Evolutionary conservation across 1,140 invertebrate species (phyloP).

Genomic region (Aphelenchoides avenae): DNA sequence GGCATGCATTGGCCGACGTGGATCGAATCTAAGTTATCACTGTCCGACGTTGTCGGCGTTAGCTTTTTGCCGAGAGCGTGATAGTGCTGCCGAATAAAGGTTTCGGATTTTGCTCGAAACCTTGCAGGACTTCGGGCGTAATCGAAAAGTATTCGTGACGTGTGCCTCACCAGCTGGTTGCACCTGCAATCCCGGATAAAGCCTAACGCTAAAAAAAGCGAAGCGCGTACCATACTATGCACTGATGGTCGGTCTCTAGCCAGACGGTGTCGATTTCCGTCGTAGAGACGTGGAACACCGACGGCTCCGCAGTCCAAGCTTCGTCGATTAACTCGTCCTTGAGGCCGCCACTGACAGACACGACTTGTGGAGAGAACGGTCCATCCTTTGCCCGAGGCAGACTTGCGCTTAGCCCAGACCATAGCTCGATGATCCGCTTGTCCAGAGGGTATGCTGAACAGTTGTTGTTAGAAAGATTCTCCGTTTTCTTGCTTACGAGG

Average conservation of each 20-base stretch:
- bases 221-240: slow-evolving; percentile 53
- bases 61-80: too few relatives aligned
- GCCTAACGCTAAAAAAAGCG: too few relatives aligned
- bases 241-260: slow-evolving; percentile 48
- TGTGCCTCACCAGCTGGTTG: slow-evolving; percentile 50
- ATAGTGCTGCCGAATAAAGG: too few relatives aligned
- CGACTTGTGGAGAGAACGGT: slow-evolving; percentile 15
- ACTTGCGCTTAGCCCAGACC: slow-evolving; percentile 28
- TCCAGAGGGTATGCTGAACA: slow-evolving; percentile 33
- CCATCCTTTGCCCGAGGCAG: slow-evolving; percentile 2
- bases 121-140: slow-evolving; percentile 17
- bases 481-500: slow-evolving; percentile 27
- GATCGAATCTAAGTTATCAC: too few relatives aligned
- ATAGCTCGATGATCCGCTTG: slow-evolving; percentile 27
- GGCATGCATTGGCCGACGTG: too few relatives aligned
- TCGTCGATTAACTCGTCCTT: slow-evolving; percentile 42
- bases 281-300: slow-evolving; percentile 18
- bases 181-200: too few relatives aligned
- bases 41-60: too few relatives aligned
- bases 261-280: slow-evolving; percentile 40
- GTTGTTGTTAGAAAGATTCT: neutral
- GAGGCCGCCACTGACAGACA: slow-evolving; percentile 43
- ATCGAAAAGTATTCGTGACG: slow-evolving; percentile 37
- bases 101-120: too few relatives aligned
- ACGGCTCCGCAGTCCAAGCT: slow-evolving; percentile 27